Evolutionary conservation across 1,140 invertebrate genomes (phyloP).

Genomic region (Drosophila hydei): DNA sequence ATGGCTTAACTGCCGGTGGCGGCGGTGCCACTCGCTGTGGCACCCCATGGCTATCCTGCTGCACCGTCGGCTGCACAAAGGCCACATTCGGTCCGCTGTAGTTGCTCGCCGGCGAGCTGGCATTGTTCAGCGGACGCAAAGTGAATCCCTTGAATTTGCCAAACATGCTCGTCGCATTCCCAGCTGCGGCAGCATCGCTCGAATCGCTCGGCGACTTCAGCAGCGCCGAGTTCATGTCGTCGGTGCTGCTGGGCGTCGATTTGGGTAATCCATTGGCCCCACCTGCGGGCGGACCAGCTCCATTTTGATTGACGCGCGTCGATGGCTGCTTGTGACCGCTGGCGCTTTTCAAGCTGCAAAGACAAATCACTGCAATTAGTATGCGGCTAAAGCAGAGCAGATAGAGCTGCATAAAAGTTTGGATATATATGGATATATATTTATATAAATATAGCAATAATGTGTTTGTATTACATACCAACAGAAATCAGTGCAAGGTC

Average conservation of each 20-base stretch:
- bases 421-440: neutral
- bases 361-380: conserved; percentile 25
- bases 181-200: conserved; percentile 85
- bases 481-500: conserved; percentile 23
- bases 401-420: no score
- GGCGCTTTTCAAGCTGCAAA: conserved; percentile 70
- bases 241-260: conserved; percentile 85
- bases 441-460: neutral
- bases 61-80: conserved; percentile 80
- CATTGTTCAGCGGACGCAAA: conserved; percentile 87
- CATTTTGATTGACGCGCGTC: conserved; percentile 59
- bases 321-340: conserved; percentile 55
- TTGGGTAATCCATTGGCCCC: conserved; percentile 78
- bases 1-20: conserved; percentile 54
- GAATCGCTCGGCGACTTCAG: conserved; percentile 85
- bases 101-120: conserved; percentile 63
- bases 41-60: conserved; percentile 59
- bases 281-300: conserved; percentile 55
- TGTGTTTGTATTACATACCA: conserved; percentile 62
- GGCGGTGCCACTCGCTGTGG: conserved; percentile 75
- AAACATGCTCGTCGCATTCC: conserved; percentile 85
- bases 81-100: conserved; percentile 80
- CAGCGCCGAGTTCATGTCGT: conserved; percentile 87
- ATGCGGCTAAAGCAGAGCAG: neutral
- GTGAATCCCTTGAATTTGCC: conserved; percentile 94